A percentile compares a stretch with the other conserved stretches of the same genome.
phyloP scores from a whole-genome alignment of 2,888 invertebrate species.

The Polia nebulosa region DNA sequence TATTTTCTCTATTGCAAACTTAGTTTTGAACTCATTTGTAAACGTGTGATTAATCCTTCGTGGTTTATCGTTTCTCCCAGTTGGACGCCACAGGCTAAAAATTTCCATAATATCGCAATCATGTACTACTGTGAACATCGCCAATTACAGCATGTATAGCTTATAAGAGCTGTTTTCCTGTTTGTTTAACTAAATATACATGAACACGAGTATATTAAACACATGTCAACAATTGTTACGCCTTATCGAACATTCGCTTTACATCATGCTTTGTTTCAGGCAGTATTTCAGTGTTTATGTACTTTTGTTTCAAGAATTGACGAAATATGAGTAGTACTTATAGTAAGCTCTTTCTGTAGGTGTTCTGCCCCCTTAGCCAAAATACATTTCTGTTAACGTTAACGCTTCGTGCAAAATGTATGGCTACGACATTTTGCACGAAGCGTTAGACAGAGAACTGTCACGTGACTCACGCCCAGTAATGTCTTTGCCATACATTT shows the following conservation, averaged over 20 bases:
- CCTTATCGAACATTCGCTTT: slow-evolving; percentile 32
- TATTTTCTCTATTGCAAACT: neutral
- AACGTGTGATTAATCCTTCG: neutral
- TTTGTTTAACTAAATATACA: slow-evolving; percentile 55
- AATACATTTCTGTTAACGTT: too few relatives aligned
- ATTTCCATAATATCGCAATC: slow-evolving; percentile 15
- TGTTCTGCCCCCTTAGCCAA: neutral
- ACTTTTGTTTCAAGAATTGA: neutral
- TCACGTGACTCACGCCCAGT: too few relatives aligned
- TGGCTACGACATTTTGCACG: too few relatives aligned
- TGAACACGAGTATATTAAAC: slow-evolving; percentile 29
- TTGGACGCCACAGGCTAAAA: slow-evolving; percentile 22
- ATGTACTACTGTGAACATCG: slow-evolving; percentile 29
- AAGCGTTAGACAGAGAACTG: too few relatives aligned
- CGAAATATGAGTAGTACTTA: too few relatives aligned
- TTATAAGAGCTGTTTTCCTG: slow-evolving; percentile 62
- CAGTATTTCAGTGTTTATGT: neutral
- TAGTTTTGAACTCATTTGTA: slow-evolving; percentile 4
- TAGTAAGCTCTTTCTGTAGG: neutral
- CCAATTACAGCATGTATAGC: slow-evolving; percentile 30
- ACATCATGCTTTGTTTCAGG: slow-evolving; percentile 28
- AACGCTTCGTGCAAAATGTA: too few relatives aligned
- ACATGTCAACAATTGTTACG: slow-evolving; percentile 23
- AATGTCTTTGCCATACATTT: too few relatives aligned
- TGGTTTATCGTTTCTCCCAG: slow-evolving; percentile 17